phyloP scores from a whole-genome alignment of 1,140 invertebrate genomes.

The Drosophila pachea region DNA sequence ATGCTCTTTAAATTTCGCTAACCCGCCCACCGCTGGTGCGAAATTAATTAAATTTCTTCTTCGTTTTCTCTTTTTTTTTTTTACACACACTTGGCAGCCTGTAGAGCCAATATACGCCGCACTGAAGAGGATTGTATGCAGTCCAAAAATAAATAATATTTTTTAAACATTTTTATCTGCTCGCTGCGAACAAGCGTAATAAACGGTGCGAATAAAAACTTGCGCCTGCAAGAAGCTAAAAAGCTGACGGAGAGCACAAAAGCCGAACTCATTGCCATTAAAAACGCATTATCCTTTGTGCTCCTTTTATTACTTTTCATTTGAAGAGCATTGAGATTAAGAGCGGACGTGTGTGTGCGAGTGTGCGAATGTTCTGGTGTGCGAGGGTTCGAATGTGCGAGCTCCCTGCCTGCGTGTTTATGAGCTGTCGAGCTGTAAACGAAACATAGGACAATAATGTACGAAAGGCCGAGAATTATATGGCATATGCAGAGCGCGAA shows the following conservation, averaged over 20 bases:
- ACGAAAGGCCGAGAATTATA: constrained; percentile 40
- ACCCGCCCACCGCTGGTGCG: constrained; percentile 7
- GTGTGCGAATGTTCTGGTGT: constrained; percentile 4
- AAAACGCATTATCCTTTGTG: constrained; percentile 77
- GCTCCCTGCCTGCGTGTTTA: constrained; percentile 61
- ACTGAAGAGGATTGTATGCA: constrained; percentile 36
- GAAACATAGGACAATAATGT: constrained; percentile 64
- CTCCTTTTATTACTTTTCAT: constrained; percentile 73
- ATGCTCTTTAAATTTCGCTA: constrained; percentile 37
- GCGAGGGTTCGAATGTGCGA: constrained; percentile 1
- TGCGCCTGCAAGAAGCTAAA: constrained; percentile 52
- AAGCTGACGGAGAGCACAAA: constrained; percentile 51
- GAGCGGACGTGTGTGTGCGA: constrained; percentile 5
- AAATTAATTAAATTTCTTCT: constrained; percentile 43
- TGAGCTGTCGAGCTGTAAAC: constrained; percentile 64
- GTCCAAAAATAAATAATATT: constrained; percentile 62
- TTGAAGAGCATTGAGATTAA: constrained; percentile 60
- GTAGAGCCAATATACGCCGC: constrained; percentile 17
- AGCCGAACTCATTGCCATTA: constrained; percentile 75
- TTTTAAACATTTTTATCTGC: constrained; percentile 63
- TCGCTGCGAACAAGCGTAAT: constrained; percentile 35
- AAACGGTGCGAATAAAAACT: constrained; percentile 38
- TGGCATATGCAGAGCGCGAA: constrained; percentile 31
- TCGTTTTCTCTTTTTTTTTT: constrained; percentile 5
- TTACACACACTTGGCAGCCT: constrained; percentile 15